A percentile compares a stretch with the other conserved stretches of the same genome.
Conservation (phyloP, 2,888 invertebrate species). For the Blastobasis lacticolella region DNA sequence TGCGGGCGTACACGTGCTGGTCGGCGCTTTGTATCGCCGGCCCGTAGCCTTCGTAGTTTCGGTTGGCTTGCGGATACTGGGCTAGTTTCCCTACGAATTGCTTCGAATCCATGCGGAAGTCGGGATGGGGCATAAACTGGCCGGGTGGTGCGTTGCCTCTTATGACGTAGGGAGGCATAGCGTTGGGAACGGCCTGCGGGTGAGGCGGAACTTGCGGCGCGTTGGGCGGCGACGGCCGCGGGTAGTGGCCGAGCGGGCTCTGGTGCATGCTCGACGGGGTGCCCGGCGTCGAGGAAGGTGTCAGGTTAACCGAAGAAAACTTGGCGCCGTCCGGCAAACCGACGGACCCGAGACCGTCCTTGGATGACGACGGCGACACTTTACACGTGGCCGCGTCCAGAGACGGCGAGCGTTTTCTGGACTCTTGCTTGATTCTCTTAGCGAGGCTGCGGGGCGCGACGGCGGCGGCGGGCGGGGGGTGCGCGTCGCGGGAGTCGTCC, state of each 20-base stretch:
- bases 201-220: conserved; percentile 75
- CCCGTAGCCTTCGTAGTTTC: conserved; percentile 53
- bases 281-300: conserved; percentile 77
- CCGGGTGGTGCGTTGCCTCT: conserved; percentile 68
- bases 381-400: conserved; percentile 59
- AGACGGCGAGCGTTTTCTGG: conserved; percentile 74
- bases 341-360: conserved; percentile 61
- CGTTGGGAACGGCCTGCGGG: conserved; percentile 74
- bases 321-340: conserved; percentile 72
- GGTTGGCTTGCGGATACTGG: conserved; percentile 60
- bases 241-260: conserved; percentile 78
- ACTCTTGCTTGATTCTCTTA: conserved; percentile 70
- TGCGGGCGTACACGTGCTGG: conserved; percentile 63
- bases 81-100: conserved; percentile 62
- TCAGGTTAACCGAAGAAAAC: conserved; percentile 77
- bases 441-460: conserved; percentile 67
- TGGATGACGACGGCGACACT: conserved; percentile 71
- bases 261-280: conserved; percentile 77
- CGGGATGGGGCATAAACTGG: conserved; percentile 66
- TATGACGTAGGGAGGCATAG: conserved; percentile 74
- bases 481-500: conserved; percentile 84
- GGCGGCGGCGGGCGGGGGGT: conserved; percentile 76
- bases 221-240: conserved; percentile 81
- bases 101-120: conserved; percentile 68
- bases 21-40: conserved; percentile 51